These are phyloP conservation scores for Penaeus indicus DNA, from an alignment of 1,140 invertebrate species.

Conservation along the genomic window DNA sequence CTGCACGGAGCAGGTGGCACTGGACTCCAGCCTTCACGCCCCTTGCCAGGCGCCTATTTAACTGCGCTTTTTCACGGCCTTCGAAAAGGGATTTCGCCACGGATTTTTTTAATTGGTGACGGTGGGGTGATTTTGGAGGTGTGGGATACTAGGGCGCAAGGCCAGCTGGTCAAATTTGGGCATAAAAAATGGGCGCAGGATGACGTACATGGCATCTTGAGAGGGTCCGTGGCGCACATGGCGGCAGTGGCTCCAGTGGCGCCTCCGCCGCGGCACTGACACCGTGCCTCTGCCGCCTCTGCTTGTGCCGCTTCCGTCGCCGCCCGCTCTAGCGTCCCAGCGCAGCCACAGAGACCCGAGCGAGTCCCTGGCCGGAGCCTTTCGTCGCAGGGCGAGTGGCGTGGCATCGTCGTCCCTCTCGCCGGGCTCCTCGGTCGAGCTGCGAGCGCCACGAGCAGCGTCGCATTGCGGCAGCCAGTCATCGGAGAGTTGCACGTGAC, in stretches of 20 bases:
- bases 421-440: background rate
- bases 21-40: background rate
- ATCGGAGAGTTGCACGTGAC: conserved; percentile 4
- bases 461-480: conserved; percentile 53
- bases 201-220: conserved; percentile 25
- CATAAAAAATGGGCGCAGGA: conserved; percentile 45
- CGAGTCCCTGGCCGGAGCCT: conserved; percentile 18
- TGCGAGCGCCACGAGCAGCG: conserved; percentile 2
- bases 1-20: conserved; percentile 39
- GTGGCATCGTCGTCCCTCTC: background rate
- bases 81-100: background rate
- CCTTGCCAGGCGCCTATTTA: conserved; percentile 18
- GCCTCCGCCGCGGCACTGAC: conserved; percentile 56
- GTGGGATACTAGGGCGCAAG: conserved; percentile 28
- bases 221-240: conserved; percentile 48
- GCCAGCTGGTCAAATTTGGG: background rate
- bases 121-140: background rate
- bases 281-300: conserved; percentile 48
- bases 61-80: background rate
- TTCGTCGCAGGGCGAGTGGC: background rate
- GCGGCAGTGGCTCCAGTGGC: conserved; percentile 55
- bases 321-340: conserved; percentile 17
- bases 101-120: background rate
- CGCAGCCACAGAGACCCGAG: conserved; percentile 2
- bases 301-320: conserved; percentile 45